A percentile compares a stretch with the other conserved stretches of the same genome.
These are phyloP conservation scores for Chymomyza procnemis DNA, from an alignment of 2,888 invertebrate genomes.

Conservation along the genomic window DNA sequence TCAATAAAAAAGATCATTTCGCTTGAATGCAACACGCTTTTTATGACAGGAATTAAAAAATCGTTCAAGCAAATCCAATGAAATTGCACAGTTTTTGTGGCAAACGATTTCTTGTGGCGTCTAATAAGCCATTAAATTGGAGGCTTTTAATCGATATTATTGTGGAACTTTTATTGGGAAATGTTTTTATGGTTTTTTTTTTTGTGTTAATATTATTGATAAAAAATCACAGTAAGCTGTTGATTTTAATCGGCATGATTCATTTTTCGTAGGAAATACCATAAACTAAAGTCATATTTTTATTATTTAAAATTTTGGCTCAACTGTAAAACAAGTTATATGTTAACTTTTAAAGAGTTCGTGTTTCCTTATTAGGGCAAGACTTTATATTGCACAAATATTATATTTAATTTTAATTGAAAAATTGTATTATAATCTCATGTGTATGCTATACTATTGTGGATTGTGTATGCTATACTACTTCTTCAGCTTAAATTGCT, in stretches of 20 bases:
- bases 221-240: constrained; percentile 36
- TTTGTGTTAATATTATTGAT: not conserved
- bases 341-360: not conserved
- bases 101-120: constrained; percentile 34
- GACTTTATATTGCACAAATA: too few relatives aligned
- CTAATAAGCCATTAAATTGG: constrained; percentile 66
- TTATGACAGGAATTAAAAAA: constrained; percentile 57
- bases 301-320: not conserved
- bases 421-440: too few relatives aligned
- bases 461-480: too few relatives aligned
- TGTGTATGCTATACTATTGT: too few relatives aligned
- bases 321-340: not conserved
- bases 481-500: too few relatives aligned
- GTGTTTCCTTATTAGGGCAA: too few relatives aligned
- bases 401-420: too few relatives aligned
- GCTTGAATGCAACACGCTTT: constrained; percentile 38
- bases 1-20: constrained; percentile 40
- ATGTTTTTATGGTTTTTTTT: constrained; percentile 15
- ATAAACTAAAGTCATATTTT: not conserved
- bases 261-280: not conserved
- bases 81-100: constrained; percentile 50
- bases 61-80: constrained; percentile 37
- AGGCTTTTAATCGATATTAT: constrained; percentile 40
- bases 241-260: not conserved
- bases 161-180: constrained; percentile 56